Conservation (phyloP, 2,113 vertebrate genomes). For the Zosterops lateralis region DNA sequence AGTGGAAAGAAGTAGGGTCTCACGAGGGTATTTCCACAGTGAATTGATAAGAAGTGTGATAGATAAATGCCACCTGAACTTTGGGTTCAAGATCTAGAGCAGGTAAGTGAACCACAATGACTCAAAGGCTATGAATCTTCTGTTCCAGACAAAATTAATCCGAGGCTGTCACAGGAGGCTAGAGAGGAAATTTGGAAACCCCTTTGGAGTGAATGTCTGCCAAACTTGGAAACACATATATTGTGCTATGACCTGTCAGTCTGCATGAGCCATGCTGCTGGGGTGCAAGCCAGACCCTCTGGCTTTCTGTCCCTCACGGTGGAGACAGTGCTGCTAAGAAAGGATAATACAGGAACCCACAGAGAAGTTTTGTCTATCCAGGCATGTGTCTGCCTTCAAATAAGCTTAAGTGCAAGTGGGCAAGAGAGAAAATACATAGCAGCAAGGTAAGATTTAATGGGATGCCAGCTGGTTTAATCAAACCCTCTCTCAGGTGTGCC, state of each 20-base stretch:
- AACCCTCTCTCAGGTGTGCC: not conserved
- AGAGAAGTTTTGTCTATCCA: not conserved
- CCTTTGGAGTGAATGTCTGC: not conserved
- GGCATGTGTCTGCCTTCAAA: not conserved
- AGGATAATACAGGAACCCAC: not conserved
- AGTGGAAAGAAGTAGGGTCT: not conserved
- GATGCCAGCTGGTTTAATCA: not conserved
- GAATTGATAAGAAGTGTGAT: not conserved
- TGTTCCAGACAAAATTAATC: slow-evolving; percentile 55
- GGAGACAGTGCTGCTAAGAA: not conserved
- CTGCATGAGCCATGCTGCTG: not conserved
- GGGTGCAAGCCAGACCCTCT: not conserved
- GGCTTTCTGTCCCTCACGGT: not conserved
- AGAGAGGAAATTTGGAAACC: slow-evolving; percentile 49
- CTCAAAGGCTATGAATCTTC: slow-evolving; percentile 29
- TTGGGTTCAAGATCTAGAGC: slow-evolving; percentile 10
- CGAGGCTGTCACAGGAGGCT: slow-evolving; percentile 13
- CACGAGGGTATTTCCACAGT: not conserved
- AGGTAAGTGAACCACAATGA: slow-evolving; percentile 28
- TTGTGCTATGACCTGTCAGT: not conserved
- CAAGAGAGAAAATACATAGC: not conserved
- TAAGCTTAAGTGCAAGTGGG: not conserved
- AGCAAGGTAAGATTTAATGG: not conserved
- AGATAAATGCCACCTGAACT: slow-evolving; percentile 28
- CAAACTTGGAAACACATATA: not conserved